Base-by-base conservation (phyloP, 2,797 vertebrate species). In the Coregonus sp. region DNA sequence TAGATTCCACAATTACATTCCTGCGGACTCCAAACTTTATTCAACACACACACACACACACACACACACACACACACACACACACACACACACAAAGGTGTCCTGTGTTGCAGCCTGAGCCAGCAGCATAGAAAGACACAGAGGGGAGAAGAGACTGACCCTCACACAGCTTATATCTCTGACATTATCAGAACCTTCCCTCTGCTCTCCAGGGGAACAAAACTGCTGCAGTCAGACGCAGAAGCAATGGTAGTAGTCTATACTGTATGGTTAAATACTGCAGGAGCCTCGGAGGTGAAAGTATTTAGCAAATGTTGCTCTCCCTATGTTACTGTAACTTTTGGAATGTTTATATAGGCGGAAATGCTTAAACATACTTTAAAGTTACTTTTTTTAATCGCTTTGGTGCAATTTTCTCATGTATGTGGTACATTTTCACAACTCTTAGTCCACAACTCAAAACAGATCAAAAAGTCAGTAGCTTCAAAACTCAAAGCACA, bases 1-100 rank as follows among this genome's bases (percentile, higher is more conserved):
- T 72, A 47, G 73, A 61, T 6, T n/a, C 61, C 80, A 84, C 82
- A 87, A 92, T 90, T 88, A 86, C 80, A 87, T 88, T 86, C 72
- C 66, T 59, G 63, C 52, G 33, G 67, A 37, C 80, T 74, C 47
- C 25, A 85, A 85, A 87, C 61, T 73, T 83, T 85, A 33, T 71
- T 69, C 76, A 31, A 67, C 1, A 15, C 0, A 12, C 14, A 16
- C 14, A 15, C 31, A 33, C 66, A 31, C 31, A n/a, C 77, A 74
- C 78, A 80, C 75, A 72, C 81, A 83, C 68, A 83, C 66, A 81
- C 71, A 70, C 15, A 37, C 5, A 37, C 5, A 37, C 6, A 40
- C 37, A 40, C 7, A 40, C 7, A 9, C 40, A 47, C 40, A 9
- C 6, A 40, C 7, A 33, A 33, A 33, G 31, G 31, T 33, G 31